phyloP scores from a whole-genome alignment of 2,888 invertebrate species.

The Cheilosia impressa region DNA sequence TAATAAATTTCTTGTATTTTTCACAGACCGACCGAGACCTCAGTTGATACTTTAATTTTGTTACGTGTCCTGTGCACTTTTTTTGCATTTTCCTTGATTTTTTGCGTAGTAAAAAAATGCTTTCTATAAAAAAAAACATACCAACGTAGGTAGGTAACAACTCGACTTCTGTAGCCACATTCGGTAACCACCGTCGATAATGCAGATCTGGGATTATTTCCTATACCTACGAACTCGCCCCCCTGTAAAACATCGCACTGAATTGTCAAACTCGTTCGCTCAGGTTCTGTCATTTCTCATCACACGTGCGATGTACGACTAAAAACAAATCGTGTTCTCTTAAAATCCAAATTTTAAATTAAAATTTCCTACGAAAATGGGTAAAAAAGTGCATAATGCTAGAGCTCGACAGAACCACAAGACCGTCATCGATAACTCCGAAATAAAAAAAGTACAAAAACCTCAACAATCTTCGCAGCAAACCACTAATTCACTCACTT shows the following conservation, averaged over 20 bases:
- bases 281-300: neutral
- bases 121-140: too few species aligned
- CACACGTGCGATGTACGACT: slow-evolving; percentile 59
- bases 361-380: slow-evolving; percentile 84
- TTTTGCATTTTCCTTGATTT: too few species aligned
- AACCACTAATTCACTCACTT: slow-evolving; percentile 1
- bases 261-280: slow-evolving; percentile 38
- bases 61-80: too few species aligned
- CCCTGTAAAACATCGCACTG: slow-evolving; percentile 18
- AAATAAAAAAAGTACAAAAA: slow-evolving; percentile 87
- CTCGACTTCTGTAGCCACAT: too few species aligned
- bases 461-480: neutral
- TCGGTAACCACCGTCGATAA: slow-evolving; percentile 9
- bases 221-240: slow-evolving; percentile 9
- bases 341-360: slow-evolving; percentile 11
- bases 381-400: slow-evolving; percentile 90
- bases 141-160: too few species aligned
- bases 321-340: slow-evolving; percentile 44
- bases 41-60: too few species aligned
- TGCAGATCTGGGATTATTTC: neutral
- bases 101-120: too few species aligned
- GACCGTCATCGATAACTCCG: slow-evolving; percentile 88
- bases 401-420: slow-evolving; percentile 89
- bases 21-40: too few species aligned
- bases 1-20: too few species aligned